Evolutionary conservation across 1,140 invertebrate genomes (phyloP), one percentile per base, ranked within the genome.

Genomic region (Stenopsyche tienmushanensis): DNA sequence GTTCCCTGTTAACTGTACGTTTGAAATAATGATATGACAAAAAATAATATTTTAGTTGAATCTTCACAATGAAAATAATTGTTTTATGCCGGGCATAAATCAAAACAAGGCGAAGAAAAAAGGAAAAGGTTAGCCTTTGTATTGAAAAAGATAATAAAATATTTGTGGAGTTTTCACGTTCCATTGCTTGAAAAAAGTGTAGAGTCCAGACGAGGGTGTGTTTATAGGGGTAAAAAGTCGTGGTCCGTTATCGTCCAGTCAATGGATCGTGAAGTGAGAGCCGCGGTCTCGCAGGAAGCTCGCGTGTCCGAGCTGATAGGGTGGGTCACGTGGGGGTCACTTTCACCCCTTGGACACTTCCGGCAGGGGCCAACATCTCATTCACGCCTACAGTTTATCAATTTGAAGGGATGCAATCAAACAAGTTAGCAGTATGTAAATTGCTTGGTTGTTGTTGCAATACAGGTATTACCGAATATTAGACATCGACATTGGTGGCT

Each of bases 261-360:
- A 52, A 63, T 63, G 60, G 26, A 47, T 26, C 60, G 47, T 63
- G 60, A 54, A 45, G 42, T 64, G 53, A 34, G 29, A n/a, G n/a
- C n/a, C 29, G 29, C 25, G 62, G 62, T 21, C 62, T 42, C 21
- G 17, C 58, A 26, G 63, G 63, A 64, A 64, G 63, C 53, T 64
- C 53, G 63, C 63, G 63, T 64, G 63, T 64, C 53, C 63, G 17
- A 10, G 18, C 17, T 57, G 63, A 64, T 64, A 64, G 26, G 62
- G 47, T 41, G 20, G 34, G 62, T 64, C 52, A 57, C 63, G 52
- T 55, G 52, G 50, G n/a, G 24, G 13, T 34, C 53, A 9, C 9
- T 9, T n/a, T 55, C 24, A 10, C 5, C 18, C 50, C 21, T 7
- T 24, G 50, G 20, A 25, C 23, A 25, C 21, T 53, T 53, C 50